phyloP scores from a whole-genome alignment of 1,140 invertebrate genomes.

The Triops longicaudatus region DNA sequence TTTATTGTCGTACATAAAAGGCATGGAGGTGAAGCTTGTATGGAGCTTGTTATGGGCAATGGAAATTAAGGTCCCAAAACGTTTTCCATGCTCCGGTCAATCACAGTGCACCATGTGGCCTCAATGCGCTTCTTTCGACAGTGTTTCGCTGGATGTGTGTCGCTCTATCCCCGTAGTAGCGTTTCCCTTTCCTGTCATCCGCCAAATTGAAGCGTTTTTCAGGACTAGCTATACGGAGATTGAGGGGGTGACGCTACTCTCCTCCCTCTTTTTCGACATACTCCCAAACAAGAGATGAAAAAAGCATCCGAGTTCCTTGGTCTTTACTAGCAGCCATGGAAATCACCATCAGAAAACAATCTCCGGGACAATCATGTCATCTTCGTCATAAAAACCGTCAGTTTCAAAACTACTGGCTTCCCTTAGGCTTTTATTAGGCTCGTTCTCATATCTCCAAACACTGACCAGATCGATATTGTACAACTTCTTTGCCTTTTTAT shows the following conservation, averaged over 20 bases:
- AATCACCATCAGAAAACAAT: constrained; percentile 15
- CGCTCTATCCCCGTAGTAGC: background rate
- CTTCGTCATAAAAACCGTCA: constrained; percentile 1
- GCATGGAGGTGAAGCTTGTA: constrained; percentile 1
- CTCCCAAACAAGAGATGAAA: background rate
- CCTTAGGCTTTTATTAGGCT: background rate
- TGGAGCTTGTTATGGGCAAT: constrained; percentile 7
- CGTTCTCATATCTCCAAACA: background rate
- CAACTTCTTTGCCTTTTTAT: background rate
- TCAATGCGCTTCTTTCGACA: constrained; percentile 8
- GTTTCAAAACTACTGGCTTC: constrained; percentile 1
- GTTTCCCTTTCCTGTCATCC: background rate
- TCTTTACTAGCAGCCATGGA: background rate
- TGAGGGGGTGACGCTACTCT: background rate
- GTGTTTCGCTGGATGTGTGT: too few relatives aligned
- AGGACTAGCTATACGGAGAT: background rate
- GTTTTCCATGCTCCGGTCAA: constrained; percentile 14
- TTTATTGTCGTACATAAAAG: constrained; percentile 13
- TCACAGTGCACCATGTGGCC: constrained; percentile 10
- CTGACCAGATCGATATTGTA: background rate
- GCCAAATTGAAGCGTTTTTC: constrained; percentile 12
- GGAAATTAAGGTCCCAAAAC: constrained; percentile 13
- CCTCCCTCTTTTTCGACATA: background rate
- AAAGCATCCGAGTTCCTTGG: background rate
- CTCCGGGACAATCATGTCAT: background rate